Conservation (phyloP, 2,113 vertebrate species). For the Phrynosoma blainvillii region DNA sequence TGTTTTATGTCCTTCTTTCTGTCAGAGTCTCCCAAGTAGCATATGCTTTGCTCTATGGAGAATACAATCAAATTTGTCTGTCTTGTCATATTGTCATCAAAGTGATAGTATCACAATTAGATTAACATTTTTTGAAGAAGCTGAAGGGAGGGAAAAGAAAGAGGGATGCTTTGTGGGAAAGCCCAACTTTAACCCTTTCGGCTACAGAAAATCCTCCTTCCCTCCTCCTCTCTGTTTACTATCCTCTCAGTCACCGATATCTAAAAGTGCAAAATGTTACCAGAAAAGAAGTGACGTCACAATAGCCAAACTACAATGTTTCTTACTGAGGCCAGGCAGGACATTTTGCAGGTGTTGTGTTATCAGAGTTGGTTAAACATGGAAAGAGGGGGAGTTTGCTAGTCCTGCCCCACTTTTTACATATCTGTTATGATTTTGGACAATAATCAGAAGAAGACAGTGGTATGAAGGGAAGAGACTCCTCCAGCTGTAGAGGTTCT, state of each 20-base stretch:
- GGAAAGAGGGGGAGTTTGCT: no score
- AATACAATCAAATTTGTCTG: slow-evolving; percentile 94
- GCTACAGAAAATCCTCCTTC: slow-evolving; percentile 40
- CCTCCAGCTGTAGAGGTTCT: no score
- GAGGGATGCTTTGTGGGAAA: slow-evolving; percentile 76
- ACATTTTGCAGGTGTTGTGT: slow-evolving; percentile 27
- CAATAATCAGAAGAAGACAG: no score
- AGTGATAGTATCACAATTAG: slow-evolving; percentile 92
- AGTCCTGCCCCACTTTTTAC: no score
- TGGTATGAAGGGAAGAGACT: no score
- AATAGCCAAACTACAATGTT: slow-evolving; percentile 23
- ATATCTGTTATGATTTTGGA: no score
- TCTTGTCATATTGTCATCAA: slow-evolving; percentile 93
- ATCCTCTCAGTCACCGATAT: slow-evolving; percentile 18
- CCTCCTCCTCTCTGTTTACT: not conserved
- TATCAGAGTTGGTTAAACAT: slow-evolving; percentile 41
- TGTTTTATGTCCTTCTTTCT: slow-evolving; percentile 88
- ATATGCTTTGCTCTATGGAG: slow-evolving; percentile 89
- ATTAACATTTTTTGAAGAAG: slow-evolving; percentile 90
- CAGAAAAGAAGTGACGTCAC: not conserved
- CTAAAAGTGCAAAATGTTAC: slow-evolving; percentile 59
- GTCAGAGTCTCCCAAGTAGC: slow-evolving; percentile 86
- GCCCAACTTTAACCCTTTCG: slow-evolving; percentile 79
- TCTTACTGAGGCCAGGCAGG: slow-evolving; percentile 58
- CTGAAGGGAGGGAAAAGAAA: slow-evolving; percentile 82